Conservation (phyloP, 2,888 invertebrate species). For the Helleia helle region DNA sequence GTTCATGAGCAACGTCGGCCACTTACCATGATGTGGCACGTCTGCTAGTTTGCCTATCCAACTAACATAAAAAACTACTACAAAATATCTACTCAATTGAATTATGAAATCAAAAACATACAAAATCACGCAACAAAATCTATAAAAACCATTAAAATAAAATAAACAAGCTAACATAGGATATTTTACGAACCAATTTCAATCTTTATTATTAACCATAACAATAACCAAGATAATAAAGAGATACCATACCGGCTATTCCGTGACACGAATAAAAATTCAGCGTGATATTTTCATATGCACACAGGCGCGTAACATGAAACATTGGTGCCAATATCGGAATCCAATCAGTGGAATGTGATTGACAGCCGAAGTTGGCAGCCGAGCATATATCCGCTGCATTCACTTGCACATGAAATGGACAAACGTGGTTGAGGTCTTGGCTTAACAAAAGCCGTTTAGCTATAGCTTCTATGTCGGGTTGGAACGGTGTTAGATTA, state of each 20-base stretch:
- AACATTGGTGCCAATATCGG: constrained; percentile 44
- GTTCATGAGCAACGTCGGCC: no score
- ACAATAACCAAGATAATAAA: constrained; percentile 7
- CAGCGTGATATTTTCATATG: constrained; percentile 10
- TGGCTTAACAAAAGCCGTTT: constrained; percentile 26
- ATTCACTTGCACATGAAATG: constrained; percentile 26
- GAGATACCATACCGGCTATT: not conserved
- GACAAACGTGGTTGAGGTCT: constrained; percentile 23
- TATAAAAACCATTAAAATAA: no score
- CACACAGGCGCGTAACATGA: constrained; percentile 27
- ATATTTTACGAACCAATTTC: not conserved
- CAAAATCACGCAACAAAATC: no score
- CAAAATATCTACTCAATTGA: no score
- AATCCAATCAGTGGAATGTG: constrained; percentile 58
- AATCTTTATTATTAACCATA: not conserved
- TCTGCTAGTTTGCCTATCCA: no score
- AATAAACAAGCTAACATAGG: not conserved
- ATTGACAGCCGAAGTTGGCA: constrained; percentile 46
- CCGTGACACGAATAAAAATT: constrained; percentile 7
- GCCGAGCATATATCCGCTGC: constrained; percentile 29
- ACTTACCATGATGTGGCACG: no score
- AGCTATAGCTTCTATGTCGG: constrained; percentile 15
- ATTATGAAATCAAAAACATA: no score
- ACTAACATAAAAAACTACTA: no score
- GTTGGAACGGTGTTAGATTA: constrained; percentile 1